A percentile compares a stretch with the other conserved stretches of the same genome.
Evolutionary conservation across 2,888 invertebrate species (phyloP).

Genomic region (Priocnemis perturbator): DNA sequence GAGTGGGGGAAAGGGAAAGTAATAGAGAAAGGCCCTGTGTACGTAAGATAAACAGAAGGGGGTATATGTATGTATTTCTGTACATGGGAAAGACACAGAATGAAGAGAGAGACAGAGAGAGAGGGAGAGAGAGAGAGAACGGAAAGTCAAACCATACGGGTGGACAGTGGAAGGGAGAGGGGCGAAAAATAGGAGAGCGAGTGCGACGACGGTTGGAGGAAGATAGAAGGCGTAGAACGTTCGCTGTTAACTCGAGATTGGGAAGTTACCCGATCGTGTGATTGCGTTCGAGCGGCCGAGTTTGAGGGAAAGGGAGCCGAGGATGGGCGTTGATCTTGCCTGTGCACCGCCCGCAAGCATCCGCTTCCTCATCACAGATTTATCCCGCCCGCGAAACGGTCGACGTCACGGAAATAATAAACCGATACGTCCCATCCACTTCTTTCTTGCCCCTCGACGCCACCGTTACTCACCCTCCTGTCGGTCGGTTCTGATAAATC

Average conservation of each 20-base stretch:
- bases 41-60: constrained; percentile 6
- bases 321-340: constrained; percentile 35
- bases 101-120: constrained; percentile 12
- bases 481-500: no score
- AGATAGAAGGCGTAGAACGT: constrained; percentile 54
- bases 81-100: no score
- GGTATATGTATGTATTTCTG: constrained; percentile 3
- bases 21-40: constrained; percentile 5
- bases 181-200: background rate
- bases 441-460: background rate
- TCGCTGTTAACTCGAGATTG: constrained; percentile 66
- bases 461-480: background rate
- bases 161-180: constrained; percentile 11
- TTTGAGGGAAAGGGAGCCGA: constrained; percentile 43
- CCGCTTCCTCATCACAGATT: constrained; percentile 25
- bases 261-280: constrained; percentile 70
- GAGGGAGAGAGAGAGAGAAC: background rate
- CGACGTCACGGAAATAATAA: constrained; percentile 31
- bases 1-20: constrained; percentile 5
- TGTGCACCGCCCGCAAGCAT: constrained; percentile 10
- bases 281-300: constrained; percentile 60
- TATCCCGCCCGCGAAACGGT: constrained; percentile 25
- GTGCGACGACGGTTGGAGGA: constrained; percentile 15
- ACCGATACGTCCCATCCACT: background rate
- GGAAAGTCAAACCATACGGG: constrained; percentile 13